A percentile compares a stretch with the other conserved stretches of the same genome.
Evolutionary conservation across 2,113 vertebrate genomes (phyloP).

Genomic region (Centrocercus urophasianus): DNA sequence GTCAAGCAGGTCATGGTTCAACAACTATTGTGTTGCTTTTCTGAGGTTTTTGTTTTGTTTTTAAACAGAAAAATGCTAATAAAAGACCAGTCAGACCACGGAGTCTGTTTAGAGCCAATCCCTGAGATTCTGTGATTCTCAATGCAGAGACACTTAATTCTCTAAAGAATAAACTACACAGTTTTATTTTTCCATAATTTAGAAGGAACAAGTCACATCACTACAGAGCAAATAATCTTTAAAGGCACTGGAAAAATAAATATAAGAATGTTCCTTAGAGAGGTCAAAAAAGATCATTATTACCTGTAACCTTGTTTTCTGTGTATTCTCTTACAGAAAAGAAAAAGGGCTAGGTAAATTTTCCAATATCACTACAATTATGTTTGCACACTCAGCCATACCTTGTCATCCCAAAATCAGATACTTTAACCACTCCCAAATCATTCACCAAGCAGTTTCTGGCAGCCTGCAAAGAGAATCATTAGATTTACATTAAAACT

Average conservation of each 20-base stretch:
- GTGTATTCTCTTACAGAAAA: not conserved
- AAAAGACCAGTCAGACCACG: not conserved
- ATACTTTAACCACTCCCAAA: conserved; percentile 90
- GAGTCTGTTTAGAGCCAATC: not conserved
- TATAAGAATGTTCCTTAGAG: not conserved
- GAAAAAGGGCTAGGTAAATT: not conserved
- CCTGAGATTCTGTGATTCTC: not conserved
- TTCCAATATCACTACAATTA: not conserved
- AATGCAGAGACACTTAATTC: not conserved
- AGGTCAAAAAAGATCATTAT: not conserved
- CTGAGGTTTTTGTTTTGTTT: not conserved
- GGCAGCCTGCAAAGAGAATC: conserved; percentile 82
- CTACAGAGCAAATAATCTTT: not conserved
- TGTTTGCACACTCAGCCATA: conserved; percentile 49
- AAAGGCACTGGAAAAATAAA: not conserved
- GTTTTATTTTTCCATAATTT: not conserved
- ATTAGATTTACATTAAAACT: not conserved
- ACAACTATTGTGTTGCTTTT: not conserved
- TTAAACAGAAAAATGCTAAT: not conserved
- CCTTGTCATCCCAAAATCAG: conserved; percentile 97
- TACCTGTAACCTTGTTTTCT: not conserved
- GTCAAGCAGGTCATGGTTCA: not conserved
- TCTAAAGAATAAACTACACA: not conserved
- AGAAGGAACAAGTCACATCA: not conserved
- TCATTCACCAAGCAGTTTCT: conserved; percentile 94